A percentile compares a stretch with the other conserved stretches of the same genome.
Evolutionary conservation across 1,140 invertebrate genomes (phyloP).

Genomic region (Globodera rostochiensis): DNA sequence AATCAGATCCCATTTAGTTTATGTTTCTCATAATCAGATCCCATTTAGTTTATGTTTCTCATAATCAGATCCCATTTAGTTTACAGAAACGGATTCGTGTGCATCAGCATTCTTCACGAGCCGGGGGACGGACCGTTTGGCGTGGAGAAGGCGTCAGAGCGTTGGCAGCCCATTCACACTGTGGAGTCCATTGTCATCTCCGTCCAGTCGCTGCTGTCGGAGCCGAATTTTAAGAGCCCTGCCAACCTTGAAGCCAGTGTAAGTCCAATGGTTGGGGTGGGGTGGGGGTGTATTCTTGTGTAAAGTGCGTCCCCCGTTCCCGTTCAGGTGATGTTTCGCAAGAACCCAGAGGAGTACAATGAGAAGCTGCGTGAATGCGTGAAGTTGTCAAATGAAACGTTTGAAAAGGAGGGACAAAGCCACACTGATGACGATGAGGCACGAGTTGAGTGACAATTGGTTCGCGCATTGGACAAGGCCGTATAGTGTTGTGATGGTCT

Average conservation of each 20-base stretch:
- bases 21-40: not conserved
- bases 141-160: constrained; percentile 5
- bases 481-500: too few species aligned
- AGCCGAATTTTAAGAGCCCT: constrained; percentile 8
- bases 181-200: constrained; percentile 17
- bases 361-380: not conserved
- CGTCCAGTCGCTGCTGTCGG: constrained; percentile 15
- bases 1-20: not conserved
- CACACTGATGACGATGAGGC: not conserved
- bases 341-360: not conserved
- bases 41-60: not conserved
- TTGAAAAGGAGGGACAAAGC: not conserved
- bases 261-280: not conserved
- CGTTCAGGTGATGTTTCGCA: not conserved
- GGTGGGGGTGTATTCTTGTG: not conserved
- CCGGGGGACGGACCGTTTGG: constrained; percentile 4
- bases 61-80: not conserved
- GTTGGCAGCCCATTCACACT: constrained; percentile 20
- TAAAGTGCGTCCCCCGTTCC: not conserved
- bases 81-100: constrained; percentile 10
- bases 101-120: constrained; percentile 19
- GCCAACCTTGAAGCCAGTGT: constrained; percentile 17
- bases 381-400: not conserved
- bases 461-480: too few species aligned
- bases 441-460: too few species aligned